Evolutionary conservation across 2,797 vertebrate genomes (phyloP), one percentile per base, ranked within the genome.

Genomic region (Myotis daubentonii): DNA sequence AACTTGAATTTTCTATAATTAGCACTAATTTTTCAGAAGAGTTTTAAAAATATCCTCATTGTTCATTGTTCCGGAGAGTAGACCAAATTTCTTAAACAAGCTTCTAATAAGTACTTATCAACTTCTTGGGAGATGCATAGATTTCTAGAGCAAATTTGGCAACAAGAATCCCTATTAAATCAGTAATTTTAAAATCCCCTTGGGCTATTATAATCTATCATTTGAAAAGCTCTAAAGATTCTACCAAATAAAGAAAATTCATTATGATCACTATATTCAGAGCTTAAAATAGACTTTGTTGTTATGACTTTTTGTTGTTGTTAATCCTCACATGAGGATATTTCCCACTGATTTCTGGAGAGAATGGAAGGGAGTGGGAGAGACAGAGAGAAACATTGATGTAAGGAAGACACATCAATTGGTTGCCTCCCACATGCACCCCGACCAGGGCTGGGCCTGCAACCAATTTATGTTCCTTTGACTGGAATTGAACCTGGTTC

Each of bases 1-100:
- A 94, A 79, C 75, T 85, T 93, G 71, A 95, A 93, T 96, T 96
- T 92, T 75, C 22, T 8, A 91, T 95, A 97, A 95, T 91, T 75
- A 96, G 47, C 33, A 87, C 47, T 81, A 94, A 83, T 83, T 96
- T 92, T 93, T 94, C 86, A 60, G 33, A 94, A 70, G 55, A 71
- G 57, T 95, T 95, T 5, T 87, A 93, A 90, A 97, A 91, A 96
- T 87, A 93, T 66, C 30, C 12, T 92, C 79, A 85, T 88, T 96
- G 70, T 94, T 96, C 82, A 66, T 41, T 66, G 6, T 89, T 92
- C 41, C 80, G 41, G 75, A 66, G 41, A 79, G 19, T 30, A 94
- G 78, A 95, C 38, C 22, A 94, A 82, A 88, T 94, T 96, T 93
- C 83, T 95, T 76, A 82, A 88, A 94, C 5, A 80, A 62, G 30